Evolutionary conservation across 2,797 vertebrate genomes (phyloP), one percentile per base, ranked within the genome.

Genomic region (Podarcis siculus): DNA sequence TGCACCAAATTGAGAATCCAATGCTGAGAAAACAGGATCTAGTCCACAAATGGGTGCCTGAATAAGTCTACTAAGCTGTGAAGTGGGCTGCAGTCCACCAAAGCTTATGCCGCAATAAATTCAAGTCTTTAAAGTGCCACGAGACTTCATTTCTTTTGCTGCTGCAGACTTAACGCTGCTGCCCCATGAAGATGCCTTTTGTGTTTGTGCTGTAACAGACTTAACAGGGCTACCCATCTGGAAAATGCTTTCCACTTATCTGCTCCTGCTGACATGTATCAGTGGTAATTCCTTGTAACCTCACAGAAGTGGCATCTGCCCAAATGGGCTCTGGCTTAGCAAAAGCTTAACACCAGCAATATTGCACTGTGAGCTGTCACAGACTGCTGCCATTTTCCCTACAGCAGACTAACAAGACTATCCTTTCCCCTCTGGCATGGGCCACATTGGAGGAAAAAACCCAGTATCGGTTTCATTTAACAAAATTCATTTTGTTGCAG

Each of bases 281-380:
- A n/a, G 58, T 71, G 45, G 49, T 71, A 79, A 86, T 72, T 86
- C 77, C 77, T 86, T 30, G 32, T 72, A 86, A 86, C 85, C 25
- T 37, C 58, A 45, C 58, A 64, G 83, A 85, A 39, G 37, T 45
- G 83, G 73, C 73, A 45, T 77, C 73, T 77, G 58, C 83, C 73
- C 73, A 76, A 77, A 30, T 32, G 73, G 83, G 30, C 35, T 77
- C 83, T 37, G 83, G 72, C 85, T 86, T 79, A 86, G 66, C 77
- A 37, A 37, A 71, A 79, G 77, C 85, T 37, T 79, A 55, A 55
- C 1, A n/a, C 76, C 42, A 58, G 42, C 15, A 37, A 19, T 58
- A 35, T 66, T 35, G 66, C 55, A 39, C 55, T 19, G 30, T 77
- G 73, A 66, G 58, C 27, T 66, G 37, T 5, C 17, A 66, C 58